phyloP scores from a whole-genome alignment of 2,797 vertebrate species.

The Simalia tracyae region DNA sequence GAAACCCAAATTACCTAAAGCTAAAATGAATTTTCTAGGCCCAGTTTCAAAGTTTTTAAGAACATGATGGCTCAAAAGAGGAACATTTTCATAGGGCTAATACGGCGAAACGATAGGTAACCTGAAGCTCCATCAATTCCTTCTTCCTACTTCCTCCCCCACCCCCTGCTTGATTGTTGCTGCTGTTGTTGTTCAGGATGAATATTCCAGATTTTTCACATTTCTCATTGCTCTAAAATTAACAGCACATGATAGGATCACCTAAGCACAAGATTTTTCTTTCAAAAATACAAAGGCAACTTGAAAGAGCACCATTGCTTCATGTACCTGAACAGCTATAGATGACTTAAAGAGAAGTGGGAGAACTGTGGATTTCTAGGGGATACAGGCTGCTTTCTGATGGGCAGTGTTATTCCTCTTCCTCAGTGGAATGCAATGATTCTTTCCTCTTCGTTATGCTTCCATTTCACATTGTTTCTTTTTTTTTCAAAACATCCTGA shows the following conservation, averaged over 20 bases:
- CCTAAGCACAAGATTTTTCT: not conserved
- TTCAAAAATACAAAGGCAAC: not conserved
- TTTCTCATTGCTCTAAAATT: not conserved
- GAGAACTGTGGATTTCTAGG: not conserved
- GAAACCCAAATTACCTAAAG: not conserved
- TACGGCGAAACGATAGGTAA: not conserved
- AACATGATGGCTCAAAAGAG: accelerated
- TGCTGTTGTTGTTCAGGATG: not conserved
- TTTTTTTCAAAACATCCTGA: no score
- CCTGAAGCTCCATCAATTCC: not conserved
- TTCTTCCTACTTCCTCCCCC: not conserved
- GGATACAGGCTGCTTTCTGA: not conserved
- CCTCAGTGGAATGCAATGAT: no score
- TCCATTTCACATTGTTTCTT: no score
- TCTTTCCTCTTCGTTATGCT: no score
- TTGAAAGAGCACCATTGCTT: not conserved
- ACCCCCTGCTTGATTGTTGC: not conserved
- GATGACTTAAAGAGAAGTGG: not conserved
- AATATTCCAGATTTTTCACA: not conserved
- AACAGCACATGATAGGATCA: not conserved
- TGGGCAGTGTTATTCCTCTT: no score
- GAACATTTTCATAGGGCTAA: not conserved
- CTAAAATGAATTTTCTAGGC: not conserved
- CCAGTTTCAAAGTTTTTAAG: not conserved
- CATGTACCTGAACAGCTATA: not conserved